Percentiles rank a stretch among this genome's conserved stretches.
phyloP scores from a whole-genome alignment of 1,140 invertebrate genomes.

The Drosophila parabipectinata region DNA sequence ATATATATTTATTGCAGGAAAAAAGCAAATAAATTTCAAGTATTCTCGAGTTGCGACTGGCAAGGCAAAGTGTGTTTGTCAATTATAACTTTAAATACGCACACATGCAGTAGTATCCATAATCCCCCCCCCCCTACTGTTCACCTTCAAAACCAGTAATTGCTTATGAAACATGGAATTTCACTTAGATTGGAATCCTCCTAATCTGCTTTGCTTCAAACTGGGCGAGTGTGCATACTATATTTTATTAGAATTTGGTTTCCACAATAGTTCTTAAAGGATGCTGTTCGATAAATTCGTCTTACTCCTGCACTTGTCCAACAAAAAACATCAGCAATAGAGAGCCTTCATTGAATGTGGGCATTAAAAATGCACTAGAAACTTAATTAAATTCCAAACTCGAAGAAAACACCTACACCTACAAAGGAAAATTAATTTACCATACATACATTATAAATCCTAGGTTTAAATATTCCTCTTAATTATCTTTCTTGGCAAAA shows the following conservation, averaged over 20 bases:
- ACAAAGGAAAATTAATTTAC: not conserved
- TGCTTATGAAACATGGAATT: constrained; percentile 44
- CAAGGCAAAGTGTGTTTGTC: constrained; percentile 25
- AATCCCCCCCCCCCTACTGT: not conserved
- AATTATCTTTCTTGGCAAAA: too few relatives aligned
- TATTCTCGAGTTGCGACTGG: constrained; percentile 3
- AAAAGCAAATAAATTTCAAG: constrained; percentile 35
- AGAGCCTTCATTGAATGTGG: constrained; percentile 2
- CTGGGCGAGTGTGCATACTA: constrained; percentile 7
- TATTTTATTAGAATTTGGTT: constrained; percentile 15
- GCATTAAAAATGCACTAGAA: constrained; percentile 41
- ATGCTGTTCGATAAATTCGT: constrained; percentile 8
- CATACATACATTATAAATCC: too few relatives aligned
- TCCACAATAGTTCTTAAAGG: constrained; percentile 23
- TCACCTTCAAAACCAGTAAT: constrained; percentile 13
- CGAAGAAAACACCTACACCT: constrained; percentile 15
- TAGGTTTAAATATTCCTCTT: too few relatives aligned
- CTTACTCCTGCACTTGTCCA: not conserved
- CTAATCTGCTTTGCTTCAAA: constrained; percentile 2
- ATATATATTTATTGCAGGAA: constrained; percentile 37
- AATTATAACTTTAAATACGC: constrained; percentile 20
- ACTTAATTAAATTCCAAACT: constrained; percentile 44
- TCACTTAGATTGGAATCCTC: constrained; percentile 53
- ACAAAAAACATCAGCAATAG: too few relatives aligned
- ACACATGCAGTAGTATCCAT: not conserved